Percentiles rank a stretch among this genome's conserved stretches.
Conservation (phyloP, 2,797 vertebrate genomes). For the Tarsius wallacei region DNA sequence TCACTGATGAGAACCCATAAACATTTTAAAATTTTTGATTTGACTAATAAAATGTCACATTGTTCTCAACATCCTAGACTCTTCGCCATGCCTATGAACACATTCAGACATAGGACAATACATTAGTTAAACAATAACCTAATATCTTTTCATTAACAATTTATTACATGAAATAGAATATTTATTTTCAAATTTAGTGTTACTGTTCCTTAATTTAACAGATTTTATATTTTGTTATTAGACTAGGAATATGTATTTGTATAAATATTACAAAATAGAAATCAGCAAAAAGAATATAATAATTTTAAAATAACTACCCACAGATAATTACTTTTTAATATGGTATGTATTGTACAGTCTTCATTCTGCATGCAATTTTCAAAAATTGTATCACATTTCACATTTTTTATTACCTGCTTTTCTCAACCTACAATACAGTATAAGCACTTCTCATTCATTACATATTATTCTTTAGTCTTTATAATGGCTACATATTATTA, state of each 20-base stretch:
- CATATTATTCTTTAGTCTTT: neutral
- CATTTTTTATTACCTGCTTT: slow-evolving; percentile 2
- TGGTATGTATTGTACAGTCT: neutral
- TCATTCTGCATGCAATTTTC: neutral
- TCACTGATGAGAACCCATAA: slow-evolving; percentile 63
- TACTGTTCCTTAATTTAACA: neutral
- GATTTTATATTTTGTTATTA: neutral
- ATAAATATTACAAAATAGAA: slow-evolving; percentile 34
- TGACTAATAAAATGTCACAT: slow-evolving; percentile 53
- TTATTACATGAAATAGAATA: slow-evolving; percentile 51
- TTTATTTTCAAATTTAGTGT: slow-evolving; percentile 62
- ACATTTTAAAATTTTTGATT: slow-evolving; percentile 45
- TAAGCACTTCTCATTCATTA: neutral
- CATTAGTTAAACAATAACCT: neutral
- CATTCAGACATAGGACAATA: neutral
- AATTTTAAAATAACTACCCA: neutral
- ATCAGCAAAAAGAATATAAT: slow-evolving; percentile 23
- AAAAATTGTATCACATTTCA: neutral
- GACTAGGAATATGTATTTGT: neutral
- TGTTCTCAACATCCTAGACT: neutral
- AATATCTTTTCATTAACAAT: neutral
- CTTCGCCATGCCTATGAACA: no score
- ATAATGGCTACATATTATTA: neutral
- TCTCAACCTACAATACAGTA: neutral
- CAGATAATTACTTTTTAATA: slow-evolving; percentile 50